These are phyloP conservation scores for Cardiocondyla obscurior DNA, from an alignment of 1,140 invertebrate species.

Conservation along the genomic window DNA sequence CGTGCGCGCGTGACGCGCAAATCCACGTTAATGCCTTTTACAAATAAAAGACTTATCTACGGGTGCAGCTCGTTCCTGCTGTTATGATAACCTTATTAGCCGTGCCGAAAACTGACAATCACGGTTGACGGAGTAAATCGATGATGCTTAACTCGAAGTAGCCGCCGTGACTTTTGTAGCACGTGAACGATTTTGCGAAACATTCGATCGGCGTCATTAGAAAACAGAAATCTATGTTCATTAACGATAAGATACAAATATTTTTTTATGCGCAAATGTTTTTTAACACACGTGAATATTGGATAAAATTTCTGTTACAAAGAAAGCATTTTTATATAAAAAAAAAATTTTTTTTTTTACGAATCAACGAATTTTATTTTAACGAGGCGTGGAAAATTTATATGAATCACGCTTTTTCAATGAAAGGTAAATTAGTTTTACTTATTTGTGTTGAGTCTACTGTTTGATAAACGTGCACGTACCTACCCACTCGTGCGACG, in stretches of 20 bases:
- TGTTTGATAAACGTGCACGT: neutral
- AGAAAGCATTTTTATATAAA: neutral
- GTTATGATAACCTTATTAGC: constrained; percentile 55
- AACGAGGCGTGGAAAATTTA: neutral
- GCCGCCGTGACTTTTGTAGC: neutral
- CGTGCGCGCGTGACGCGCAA: neutral
- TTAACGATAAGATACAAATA: neutral
- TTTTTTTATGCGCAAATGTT: no score
- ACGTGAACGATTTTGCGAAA: neutral
- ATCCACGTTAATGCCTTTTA: constrained; percentile 25
- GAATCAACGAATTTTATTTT: no score
- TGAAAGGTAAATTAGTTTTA: neutral
- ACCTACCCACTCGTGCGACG: neutral
- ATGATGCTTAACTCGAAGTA: neutral
- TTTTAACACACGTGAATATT: neutral
- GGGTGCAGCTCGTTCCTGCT: constrained; percentile 28
- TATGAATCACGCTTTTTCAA: neutral
- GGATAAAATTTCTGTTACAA: neutral
- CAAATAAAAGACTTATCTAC: constrained; percentile 59
- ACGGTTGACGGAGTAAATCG: constrained; percentile 14
- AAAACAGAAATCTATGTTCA: neutral
- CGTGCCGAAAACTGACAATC: constrained; percentile 1
- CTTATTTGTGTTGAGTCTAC: constrained; percentile 20
- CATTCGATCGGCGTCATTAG: neutral
- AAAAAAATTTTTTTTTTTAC: no score